These are phyloP conservation scores for Protobothrops flavoviridis DNA, from an alignment of 2,113 vertebrate genomes.

Conservation along the genomic window DNA sequence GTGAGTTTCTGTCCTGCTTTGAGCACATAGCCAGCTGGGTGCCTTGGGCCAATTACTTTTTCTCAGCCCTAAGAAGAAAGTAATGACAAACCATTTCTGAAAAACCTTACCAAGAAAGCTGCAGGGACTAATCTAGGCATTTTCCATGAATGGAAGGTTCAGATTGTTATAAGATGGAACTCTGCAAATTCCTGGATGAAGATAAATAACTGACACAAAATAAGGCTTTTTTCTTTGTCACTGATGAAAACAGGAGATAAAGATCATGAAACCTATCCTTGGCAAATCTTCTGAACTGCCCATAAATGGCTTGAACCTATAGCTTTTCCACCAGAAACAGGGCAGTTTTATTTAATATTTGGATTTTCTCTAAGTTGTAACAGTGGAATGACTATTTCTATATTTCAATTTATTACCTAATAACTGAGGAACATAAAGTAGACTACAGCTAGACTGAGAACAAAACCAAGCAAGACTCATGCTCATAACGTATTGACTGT, in stretches of 20 bases:
- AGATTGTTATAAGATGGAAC: not conserved
- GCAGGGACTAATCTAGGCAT: not conserved
- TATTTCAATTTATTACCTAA: not conserved
- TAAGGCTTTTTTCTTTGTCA: not conserved
- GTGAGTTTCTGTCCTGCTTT: not conserved
- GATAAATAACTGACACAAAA: not conserved
- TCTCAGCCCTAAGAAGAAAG: not conserved
- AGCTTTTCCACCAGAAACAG: not conserved
- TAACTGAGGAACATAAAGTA: not conserved
- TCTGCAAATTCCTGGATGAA: not conserved
- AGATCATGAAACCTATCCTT: not conserved
- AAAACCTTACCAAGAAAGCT: not conserved
- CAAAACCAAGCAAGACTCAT: not conserved
- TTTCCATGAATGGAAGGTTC: not conserved
- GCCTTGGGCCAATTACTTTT: not conserved
- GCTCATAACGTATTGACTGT: not conserved
- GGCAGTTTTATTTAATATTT: not conserved
- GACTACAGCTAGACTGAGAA: not conserved
- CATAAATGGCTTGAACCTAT: not conserved
- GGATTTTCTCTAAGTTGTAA: not conserved
- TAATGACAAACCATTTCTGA: not conserved
- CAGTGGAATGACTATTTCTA: not conserved
- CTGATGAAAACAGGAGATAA: not conserved
- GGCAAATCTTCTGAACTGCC: not conserved
- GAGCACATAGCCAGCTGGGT: not conserved